Evolutionary conservation across 2,113 vertebrate genomes (phyloP), one percentile per base, ranked within the genome.

Genomic region (Cepphus grylle): DNA sequence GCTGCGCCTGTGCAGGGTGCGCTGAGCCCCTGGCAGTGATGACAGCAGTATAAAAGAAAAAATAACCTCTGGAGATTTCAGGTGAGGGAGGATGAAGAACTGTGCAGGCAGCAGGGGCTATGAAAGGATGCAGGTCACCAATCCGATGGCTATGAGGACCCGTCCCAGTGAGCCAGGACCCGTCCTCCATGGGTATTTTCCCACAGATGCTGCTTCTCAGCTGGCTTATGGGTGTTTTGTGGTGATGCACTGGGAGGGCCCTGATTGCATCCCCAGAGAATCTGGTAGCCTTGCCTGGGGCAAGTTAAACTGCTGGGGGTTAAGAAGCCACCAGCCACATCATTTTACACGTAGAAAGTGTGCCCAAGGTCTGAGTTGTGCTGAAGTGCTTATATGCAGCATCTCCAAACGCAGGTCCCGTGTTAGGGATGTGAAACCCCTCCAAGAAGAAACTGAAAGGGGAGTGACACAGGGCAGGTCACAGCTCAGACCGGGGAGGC

Each of bases 331-430:
- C 30, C 7, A 20, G 29, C 7, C 18, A 34, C 19, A 3, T 49
- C 72, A 36, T 58, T 47, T 72, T n/a, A n/a, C n/a, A n/a, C n/a
- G n/a, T n/a, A n/a, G n/a, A n/a, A n/a, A n/a, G 13, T 8, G 3
- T 49, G 16, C 11, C 23, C 12, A 40, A 12, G 1, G 5, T 42
- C 30, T 70, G 59, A 78, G 36, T 21, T 90, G 59, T 55, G 1
- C 76, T 66, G 71, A 83, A 63, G n/a, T 43, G 53, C 15, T 67
- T 61, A 23, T 13, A n/a, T 1, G 1, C 19, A 76, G 32, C 63
- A 30, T 43, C 17, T 80, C 58, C 49, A 69, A 76, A 65, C 0
- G 0, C 29, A 49, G 9, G 23, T 73, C 26, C n/a, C 11, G 2
- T 1, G 1, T 30, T 40, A 58, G 53, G 34, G 82, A 21, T 0